A percentile compares a stretch with the other conserved stretches of the same genome.
These are phyloP conservation scores for Clinocottus analis DNA, from an alignment of 2,113 vertebrate species.

Conservation along the genomic window DNA sequence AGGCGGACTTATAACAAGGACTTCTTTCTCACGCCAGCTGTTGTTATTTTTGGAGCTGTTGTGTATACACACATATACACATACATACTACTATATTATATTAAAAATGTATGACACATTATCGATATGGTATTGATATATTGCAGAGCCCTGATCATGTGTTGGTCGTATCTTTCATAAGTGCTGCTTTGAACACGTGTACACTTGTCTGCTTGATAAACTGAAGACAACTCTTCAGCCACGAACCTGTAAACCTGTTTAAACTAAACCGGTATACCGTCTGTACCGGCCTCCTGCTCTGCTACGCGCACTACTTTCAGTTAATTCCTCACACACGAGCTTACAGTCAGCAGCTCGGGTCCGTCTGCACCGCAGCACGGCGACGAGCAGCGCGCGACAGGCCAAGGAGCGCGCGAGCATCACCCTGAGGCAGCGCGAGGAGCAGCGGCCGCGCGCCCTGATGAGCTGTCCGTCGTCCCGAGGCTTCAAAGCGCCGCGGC, in stretches of 20 bases:
- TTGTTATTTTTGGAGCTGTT: too few species aligned
- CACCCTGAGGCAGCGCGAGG: slow-evolving; percentile 19
- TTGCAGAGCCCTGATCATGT: too few species aligned
- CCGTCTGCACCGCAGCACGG: slow-evolving; percentile 52
- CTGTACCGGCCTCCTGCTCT: too few species aligned
- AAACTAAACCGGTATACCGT: too few species aligned
- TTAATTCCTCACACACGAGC: too few species aligned
- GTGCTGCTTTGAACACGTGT: background rate
- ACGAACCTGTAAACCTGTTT: too few species aligned
- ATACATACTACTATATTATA: background rate
- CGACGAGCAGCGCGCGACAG: slow-evolving; percentile 63
- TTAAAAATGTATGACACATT: background rate
- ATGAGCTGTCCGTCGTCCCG: background rate
- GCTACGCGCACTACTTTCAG: too few species aligned
- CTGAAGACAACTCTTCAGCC: background rate
- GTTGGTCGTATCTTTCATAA: background rate
- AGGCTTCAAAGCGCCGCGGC: background rate
- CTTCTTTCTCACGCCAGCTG: too few species aligned
- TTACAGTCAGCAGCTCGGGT: background rate
- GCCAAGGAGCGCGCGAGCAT: slow-evolving; percentile 66
- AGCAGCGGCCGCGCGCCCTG: slow-evolving; percentile 33
- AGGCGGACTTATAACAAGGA: too few species aligned
- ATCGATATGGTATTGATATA: background rate
- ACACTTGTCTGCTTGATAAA: background rate
- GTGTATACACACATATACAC: too few species aligned